phyloP scores from a whole-genome alignment of 2,797 vertebrate species.

The Tangara arthus region DNA sequence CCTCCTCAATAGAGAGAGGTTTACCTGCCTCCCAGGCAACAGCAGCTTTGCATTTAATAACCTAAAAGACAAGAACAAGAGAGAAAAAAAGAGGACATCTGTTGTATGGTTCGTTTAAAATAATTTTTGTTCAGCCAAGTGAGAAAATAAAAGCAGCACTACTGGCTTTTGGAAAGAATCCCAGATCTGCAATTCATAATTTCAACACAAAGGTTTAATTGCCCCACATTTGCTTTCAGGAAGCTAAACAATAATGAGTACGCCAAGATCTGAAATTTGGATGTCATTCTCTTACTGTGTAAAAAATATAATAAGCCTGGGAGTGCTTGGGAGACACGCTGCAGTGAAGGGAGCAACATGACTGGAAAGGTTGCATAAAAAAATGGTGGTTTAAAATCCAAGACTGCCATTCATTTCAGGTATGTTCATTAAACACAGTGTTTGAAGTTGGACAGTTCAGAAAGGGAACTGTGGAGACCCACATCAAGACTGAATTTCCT shows the following conservation, averaged over 20 bases:
- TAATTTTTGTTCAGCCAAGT: constrained; percentile 16
- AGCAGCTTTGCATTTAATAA: constrained; percentile 94
- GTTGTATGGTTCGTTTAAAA: background rate
- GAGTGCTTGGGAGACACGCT: background rate
- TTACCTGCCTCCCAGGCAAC: constrained; percentile 93
- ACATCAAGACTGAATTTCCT: background rate
- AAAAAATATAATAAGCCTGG: background rate
- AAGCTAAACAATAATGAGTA: background rate
- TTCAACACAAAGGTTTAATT: constrained; percentile 15
- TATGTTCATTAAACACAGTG: background rate
- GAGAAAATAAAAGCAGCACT: background rate
- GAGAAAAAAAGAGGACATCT: background rate
- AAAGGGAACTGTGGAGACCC: background rate
- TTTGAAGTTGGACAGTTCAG: background rate
- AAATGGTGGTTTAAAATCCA: background rate
- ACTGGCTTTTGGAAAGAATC: constrained; percentile 2
- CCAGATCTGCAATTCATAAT: background rate
- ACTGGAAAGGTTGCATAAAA: background rate
- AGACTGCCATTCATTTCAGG: background rate
- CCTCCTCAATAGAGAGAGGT: constrained; percentile 89
- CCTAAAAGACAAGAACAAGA: constrained; percentile 70
- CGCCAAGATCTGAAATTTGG: background rate
- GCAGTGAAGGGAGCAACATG: background rate
- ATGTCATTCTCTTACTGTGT: background rate
- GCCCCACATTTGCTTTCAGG: background rate